phyloP scores from a whole-genome alignment of 2,797 vertebrate genomes.

The Melanitta fusca region DNA sequence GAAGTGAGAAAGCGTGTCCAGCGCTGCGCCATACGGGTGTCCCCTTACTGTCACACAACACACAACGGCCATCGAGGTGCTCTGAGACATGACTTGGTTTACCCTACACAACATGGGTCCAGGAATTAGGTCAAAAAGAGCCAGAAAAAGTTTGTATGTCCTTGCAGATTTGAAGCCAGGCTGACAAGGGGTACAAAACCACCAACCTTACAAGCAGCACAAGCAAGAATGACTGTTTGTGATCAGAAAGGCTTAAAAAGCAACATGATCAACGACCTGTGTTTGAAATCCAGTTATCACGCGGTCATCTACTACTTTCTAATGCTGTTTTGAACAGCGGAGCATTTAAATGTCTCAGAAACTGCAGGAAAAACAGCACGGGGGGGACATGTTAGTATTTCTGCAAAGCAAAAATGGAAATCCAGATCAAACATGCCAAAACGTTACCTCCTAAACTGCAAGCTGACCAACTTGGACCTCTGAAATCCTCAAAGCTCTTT shows the following conservation, averaged over 20 bases:
- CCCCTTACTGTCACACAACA: not conserved
- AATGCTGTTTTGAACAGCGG: not conserved
- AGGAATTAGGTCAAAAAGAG: not conserved
- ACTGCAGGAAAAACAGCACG: not conserved
- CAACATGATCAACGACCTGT: too few species aligned
- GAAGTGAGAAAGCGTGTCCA: not conserved
- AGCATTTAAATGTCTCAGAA: not conserved
- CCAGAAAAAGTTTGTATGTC: not conserved
- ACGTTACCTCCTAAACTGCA: not conserved
- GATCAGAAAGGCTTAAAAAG: not conserved
- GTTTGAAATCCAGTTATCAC: not conserved
- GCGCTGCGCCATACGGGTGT: not conserved
- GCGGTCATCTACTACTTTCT: not conserved
- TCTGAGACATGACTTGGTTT: not conserved
- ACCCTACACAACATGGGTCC: rapidly evolving
- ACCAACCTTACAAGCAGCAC: not conserved
- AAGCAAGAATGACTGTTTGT: not conserved
- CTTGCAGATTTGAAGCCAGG: not conserved
- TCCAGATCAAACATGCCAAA: not conserved
- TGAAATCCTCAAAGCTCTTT: not conserved
- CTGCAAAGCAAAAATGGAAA: not conserved
- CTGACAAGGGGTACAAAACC: not conserved
- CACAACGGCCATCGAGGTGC: rapidly evolving
- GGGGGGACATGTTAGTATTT: not conserved
- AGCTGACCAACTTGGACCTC: not conserved